phyloP scores from a whole-genome alignment of 2,888 invertebrate genomes.

The Chaitophorus viminalis region DNA sequence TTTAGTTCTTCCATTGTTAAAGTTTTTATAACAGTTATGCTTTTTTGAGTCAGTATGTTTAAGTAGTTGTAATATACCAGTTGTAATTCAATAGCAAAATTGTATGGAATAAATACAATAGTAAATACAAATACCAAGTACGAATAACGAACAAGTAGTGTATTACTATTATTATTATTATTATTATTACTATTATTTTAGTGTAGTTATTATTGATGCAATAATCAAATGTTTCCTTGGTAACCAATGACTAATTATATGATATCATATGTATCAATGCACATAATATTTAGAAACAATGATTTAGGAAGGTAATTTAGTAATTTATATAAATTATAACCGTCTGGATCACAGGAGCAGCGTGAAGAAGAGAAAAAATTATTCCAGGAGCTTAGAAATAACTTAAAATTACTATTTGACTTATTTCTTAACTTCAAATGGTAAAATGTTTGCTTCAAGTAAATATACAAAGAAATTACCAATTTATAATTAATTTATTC shows the following conservation, averaged over 20 bases:
- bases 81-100: background rate
- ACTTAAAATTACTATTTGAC: too few relatives aligned
- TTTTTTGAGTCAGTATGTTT: background rate
- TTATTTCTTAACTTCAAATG: too few relatives aligned
- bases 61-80: background rate
- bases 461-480: too few relatives aligned
- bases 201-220: background rate
- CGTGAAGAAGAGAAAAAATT: too few relatives aligned
- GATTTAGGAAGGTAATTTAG: too few relatives aligned
- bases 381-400: too few relatives aligned
- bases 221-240: slow-evolving; percentile 44
- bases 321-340: too few relatives aligned
- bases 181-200: background rate
- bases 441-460: too few relatives aligned
- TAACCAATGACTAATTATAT: background rate
- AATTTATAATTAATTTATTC: too few relatives aligned
- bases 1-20: slow-evolving; percentile 70
- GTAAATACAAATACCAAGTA: too few relatives aligned
- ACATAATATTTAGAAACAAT: background rate
- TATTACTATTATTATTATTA: too few relatives aligned
- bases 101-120: background rate
- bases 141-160: background rate
- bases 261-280: background rate
- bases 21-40: background rate
- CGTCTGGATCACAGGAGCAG: too few relatives aligned